A percentile compares a stretch with the other conserved stretches of the same genome.
These are phyloP conservation scores for Carcinoscorpius rotundicauda DNA, from an alignment of 1,140 invertebrate species.

Conservation along the genomic window DNA sequence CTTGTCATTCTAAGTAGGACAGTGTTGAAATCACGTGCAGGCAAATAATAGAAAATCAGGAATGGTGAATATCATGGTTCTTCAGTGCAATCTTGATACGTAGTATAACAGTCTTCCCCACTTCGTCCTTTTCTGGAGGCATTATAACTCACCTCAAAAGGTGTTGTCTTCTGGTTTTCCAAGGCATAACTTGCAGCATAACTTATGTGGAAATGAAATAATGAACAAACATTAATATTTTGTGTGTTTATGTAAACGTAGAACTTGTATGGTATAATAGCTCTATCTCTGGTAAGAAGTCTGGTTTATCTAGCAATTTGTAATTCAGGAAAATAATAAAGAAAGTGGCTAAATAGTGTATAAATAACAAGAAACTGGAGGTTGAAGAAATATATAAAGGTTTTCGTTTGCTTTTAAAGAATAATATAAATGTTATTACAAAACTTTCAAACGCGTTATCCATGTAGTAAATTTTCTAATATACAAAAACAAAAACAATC, in stretches of 20 bases:
- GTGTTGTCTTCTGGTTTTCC: slow-evolving; percentile 51
- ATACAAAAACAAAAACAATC: too few relatives aligned
- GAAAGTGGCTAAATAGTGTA: too few relatives aligned
- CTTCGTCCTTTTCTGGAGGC: slow-evolving; percentile 66
- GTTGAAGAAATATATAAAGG: too few relatives aligned
- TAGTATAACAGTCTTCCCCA: slow-evolving; percentile 64
- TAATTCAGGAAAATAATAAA: too few relatives aligned
- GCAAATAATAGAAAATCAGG: too few relatives aligned
- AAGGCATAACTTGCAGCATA: slow-evolving; percentile 72
- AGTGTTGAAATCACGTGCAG: too few relatives aligned
- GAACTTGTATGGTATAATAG: slow-evolving; percentile 17
- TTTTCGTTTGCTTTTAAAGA: too few relatives aligned
- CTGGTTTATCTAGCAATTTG: slow-evolving; percentile 1
- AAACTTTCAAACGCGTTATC: too few relatives aligned
- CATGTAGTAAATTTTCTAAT: too few relatives aligned
- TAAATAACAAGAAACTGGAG: too few relatives aligned
- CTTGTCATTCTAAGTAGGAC: too few relatives aligned
- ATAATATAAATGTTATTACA: too few relatives aligned
- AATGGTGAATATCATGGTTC: slow-evolving; percentile 20
- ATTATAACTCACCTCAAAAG: slow-evolving; percentile 66
- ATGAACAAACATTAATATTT: slow-evolving; percentile 1
- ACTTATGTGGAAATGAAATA: slow-evolving; percentile 35
- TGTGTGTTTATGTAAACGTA: not conserved
- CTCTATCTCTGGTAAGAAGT: not conserved
- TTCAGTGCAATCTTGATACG: slow-evolving; percentile 75